A percentile compares a stretch with the other conserved stretches of the same genome.
These are phyloP conservation scores for Lepetodrilus schrolli DNA, from an alignment of 2,888 invertebrate genomes.

Conservation along the genomic window DNA sequence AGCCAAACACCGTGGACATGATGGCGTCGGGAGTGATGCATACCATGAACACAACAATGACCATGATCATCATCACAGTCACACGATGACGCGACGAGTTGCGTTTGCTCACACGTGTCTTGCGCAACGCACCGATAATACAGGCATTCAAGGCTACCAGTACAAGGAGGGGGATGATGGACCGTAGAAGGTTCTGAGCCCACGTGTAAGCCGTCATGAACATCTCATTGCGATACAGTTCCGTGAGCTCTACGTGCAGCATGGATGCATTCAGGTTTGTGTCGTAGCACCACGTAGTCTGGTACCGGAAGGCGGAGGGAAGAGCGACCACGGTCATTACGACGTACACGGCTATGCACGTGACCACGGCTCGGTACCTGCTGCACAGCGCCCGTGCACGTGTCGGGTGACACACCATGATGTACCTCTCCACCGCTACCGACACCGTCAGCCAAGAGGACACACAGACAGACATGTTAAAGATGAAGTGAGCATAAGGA, in stretches of 20 bases:
- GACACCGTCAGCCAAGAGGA: slow-evolving; percentile 73
- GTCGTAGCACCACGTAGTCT: slow-evolving; percentile 53
- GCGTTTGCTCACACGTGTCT: slow-evolving; percentile 57
- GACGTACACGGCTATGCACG: slow-evolving; percentile 62
- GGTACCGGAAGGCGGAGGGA: slow-evolving; percentile 69
- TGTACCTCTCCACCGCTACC: slow-evolving; percentile 72
- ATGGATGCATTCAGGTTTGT: slow-evolving; percentile 47
- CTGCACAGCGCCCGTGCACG: slow-evolving; percentile 56
- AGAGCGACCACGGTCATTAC: slow-evolving; percentile 67
- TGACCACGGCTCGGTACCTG: slow-evolving; percentile 58
- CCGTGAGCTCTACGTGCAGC: slow-evolving; percentile 62
- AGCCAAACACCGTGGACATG: slow-evolving; percentile 65
- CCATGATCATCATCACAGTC: slow-evolving; percentile 64
- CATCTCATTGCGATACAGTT: slow-evolving; percentile 62
- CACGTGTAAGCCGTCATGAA: slow-evolving; percentile 67
- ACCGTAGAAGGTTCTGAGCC: slow-evolving; percentile 70
- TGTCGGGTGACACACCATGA: slow-evolving; percentile 73
- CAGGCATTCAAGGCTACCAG: slow-evolving; percentile 68
- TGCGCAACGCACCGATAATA: slow-evolving; percentile 67
- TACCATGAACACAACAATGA: slow-evolving; percentile 69
- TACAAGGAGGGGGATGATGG: slow-evolving; percentile 70
- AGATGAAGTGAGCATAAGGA: slow-evolving; percentile 73
- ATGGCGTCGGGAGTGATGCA: slow-evolving; percentile 70
- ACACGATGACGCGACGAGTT: slow-evolving; percentile 51
- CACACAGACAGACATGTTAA: slow-evolving; percentile 68